Percentiles rank a stretch among this genome's conserved stretches.
Conservation (phyloP, 2,113 vertebrate species). For the Neodontobutis hainanensis region DNA sequence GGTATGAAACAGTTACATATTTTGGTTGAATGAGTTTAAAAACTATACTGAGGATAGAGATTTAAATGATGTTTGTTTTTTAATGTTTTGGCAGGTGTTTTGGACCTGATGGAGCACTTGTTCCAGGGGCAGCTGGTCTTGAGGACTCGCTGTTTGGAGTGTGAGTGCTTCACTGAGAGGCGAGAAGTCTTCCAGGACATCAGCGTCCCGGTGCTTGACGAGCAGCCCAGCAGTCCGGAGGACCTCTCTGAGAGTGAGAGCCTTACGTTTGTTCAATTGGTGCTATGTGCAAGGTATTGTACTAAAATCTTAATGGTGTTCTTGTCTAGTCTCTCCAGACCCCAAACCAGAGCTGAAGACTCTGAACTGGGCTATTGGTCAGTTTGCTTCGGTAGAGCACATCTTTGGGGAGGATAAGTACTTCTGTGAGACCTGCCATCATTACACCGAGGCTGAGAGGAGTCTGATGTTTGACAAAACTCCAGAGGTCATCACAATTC, state of each 20-base stretch:
- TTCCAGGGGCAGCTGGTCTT: slow-evolving; percentile 96
- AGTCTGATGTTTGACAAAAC: slow-evolving; percentile 98
- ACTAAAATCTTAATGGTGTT: neutral
- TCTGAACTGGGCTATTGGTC: slow-evolving; percentile 94
- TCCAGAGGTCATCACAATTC: slow-evolving; percentile 95
- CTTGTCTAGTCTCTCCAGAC: slow-evolving; percentile 91
- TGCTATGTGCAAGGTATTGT: neutral
- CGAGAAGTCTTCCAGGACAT: slow-evolving; percentile 98
- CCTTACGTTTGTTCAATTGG: too few relatives aligned
- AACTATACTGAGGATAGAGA: neutral
- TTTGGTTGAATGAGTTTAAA: neutral
- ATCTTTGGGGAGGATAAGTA: slow-evolving; percentile 98
- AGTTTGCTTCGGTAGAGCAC: slow-evolving; percentile 97
- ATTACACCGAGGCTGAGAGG: slow-evolving; percentile 96
- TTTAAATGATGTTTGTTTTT: neutral
- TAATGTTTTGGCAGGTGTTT: slow-evolving; percentile 70
- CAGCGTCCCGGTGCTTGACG: slow-evolving; percentile 95
- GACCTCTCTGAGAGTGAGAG: slow-evolving; percentile 85
- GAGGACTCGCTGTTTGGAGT: slow-evolving; percentile 95
- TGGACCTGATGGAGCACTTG: slow-evolving; percentile 90
- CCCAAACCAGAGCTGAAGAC: slow-evolving; percentile 94
- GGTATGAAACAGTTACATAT: slow-evolving; percentile 40
- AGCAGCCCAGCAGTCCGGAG: slow-evolving; percentile 83
- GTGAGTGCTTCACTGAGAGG: slow-evolving; percentile 94
- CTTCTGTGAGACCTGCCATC: slow-evolving; percentile 96